phyloP scores from a whole-genome alignment of 1,140 invertebrate species.

The Nephotettix cincticeps region DNA sequence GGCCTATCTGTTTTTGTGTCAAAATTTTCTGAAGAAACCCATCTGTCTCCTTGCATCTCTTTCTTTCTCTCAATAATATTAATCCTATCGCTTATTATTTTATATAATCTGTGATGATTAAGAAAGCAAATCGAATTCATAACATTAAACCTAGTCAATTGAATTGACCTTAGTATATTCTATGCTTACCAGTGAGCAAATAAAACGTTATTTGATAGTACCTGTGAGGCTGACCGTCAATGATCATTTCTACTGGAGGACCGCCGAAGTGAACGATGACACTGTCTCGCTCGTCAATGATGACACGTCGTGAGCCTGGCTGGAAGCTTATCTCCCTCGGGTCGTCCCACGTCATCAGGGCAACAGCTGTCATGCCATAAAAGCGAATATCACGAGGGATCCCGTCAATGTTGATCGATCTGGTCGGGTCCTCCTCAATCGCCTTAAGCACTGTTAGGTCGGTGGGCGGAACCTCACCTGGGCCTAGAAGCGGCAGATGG shows the following conservation, averaged over 20 bases:
- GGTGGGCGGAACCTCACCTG: slow-evolving; percentile 53
- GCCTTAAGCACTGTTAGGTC: slow-evolving; percentile 59
- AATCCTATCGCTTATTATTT: too few species aligned
- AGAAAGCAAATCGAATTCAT: too few species aligned
- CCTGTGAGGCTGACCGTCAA: slow-evolving; percentile 67
- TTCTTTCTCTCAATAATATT: too few species aligned
- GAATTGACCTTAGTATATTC: too few species aligned
- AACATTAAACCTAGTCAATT: too few species aligned
- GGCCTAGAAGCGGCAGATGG: not conserved
- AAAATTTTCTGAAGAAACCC: too few species aligned
- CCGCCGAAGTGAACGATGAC: slow-evolving; percentile 64
- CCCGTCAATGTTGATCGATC: slow-evolving; percentile 83
- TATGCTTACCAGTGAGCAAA: too few species aligned
- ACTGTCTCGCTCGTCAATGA: slow-evolving; percentile 67
- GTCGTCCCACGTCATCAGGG: slow-evolving; percentile 80
- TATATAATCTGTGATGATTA: too few species aligned
- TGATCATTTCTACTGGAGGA: slow-evolving; percentile 58
- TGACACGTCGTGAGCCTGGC: slow-evolving; percentile 63
- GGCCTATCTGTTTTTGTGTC: too few species aligned
- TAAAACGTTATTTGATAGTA: too few species aligned
- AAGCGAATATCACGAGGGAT: slow-evolving; percentile 79
- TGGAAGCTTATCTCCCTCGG: slow-evolving; percentile 83
- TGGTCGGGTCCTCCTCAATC: slow-evolving; percentile 64
- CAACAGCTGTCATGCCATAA: slow-evolving; percentile 80
- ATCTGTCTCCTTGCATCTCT: too few species aligned